These are phyloP conservation scores for Dryobotodes eremita DNA, from an alignment of 2,888 invertebrate genomes.

Conservation along the genomic window DNA sequence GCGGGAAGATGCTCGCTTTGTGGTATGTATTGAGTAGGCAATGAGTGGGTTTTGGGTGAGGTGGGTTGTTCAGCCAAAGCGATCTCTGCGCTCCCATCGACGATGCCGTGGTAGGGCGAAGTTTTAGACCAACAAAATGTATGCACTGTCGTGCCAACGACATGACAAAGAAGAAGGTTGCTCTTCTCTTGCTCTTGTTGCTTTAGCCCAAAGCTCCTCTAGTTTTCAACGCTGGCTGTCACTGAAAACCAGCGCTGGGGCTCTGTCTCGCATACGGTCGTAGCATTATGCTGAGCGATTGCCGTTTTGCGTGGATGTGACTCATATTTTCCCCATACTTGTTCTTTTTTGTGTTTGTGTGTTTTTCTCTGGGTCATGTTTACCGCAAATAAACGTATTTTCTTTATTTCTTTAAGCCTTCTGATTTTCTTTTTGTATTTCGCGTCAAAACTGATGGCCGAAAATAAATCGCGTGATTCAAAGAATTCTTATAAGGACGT, in stretches of 20 bases:
- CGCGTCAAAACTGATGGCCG: constrained; percentile 12
- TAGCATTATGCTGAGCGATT: no score
- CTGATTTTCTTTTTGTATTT: not conserved
- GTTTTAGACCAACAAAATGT: not conserved
- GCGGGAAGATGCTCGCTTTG: not conserved
- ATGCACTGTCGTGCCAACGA: not conserved
- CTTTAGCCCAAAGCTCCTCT: not conserved
- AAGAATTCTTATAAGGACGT: constrained; percentile 32
- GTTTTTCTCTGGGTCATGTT: no score
- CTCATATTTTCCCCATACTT: no score
- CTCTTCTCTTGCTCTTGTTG: no score
- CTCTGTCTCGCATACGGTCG: no score
- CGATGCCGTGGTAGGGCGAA: not conserved
- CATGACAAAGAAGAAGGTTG: not conserved
- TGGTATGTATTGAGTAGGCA: not conserved
- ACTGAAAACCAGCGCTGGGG: no score
- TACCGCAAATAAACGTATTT: no score
- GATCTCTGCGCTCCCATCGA: not conserved
- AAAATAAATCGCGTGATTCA: constrained; percentile 52
- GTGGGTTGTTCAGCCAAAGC: not conserved
- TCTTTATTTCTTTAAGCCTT: constrained; percentile 36
- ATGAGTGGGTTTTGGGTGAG: not conserved
- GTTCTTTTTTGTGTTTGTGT: no score
- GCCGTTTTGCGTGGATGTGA: no score
- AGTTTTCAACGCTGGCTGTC: no score